A percentile compares a stretch with the other conserved stretches of the same genome.
These are phyloP conservation scores for Anabacerthia variegaticeps DNA, from an alignment of 2,797 vertebrate genomes.

Conservation along the genomic window DNA sequence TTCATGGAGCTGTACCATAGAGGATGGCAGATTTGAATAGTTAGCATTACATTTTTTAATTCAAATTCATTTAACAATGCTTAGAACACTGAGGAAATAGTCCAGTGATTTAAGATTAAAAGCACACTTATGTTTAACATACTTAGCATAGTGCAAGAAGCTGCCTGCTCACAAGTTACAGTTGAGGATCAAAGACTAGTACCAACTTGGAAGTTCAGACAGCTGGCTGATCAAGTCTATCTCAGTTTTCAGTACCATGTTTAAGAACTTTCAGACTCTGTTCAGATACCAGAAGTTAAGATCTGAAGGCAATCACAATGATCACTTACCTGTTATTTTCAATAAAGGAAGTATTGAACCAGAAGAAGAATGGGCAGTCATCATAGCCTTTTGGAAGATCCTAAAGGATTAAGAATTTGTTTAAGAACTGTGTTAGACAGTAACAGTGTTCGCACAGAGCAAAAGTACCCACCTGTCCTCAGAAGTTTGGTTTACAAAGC, in stretches of 20 bases:
- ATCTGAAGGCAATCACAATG: background rate
- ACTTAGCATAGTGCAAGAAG: background rate
- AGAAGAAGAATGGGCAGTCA: constrained; percentile 93
- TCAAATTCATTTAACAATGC: background rate
- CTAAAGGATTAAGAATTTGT: constrained; percentile 66
- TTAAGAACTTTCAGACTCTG: background rate
- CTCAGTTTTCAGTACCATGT: background rate
- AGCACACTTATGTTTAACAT: background rate
- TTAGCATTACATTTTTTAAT: background rate
- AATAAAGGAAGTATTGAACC: constrained; percentile 95
- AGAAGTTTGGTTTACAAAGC: background rate
- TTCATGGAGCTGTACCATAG: background rate
- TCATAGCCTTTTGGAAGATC: constrained; percentile 91
- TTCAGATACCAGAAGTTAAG: background rate
- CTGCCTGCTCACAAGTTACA: background rate
- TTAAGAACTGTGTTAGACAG: background rate
- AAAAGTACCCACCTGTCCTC: background rate
- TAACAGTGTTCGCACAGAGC: background rate
- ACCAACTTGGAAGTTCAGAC: background rate
- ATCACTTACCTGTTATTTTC: constrained; percentile 84
- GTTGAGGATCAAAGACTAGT: background rate
- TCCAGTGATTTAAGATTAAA: background rate
- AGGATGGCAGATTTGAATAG: background rate
- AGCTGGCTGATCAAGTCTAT: background rate
- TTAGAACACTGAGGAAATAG: background rate